Percentiles rank a stretch among this genome's conserved stretches.
phyloP scores from a whole-genome alignment of 1,140 invertebrate species.

The Amphibalanus amphitrite region DNA sequence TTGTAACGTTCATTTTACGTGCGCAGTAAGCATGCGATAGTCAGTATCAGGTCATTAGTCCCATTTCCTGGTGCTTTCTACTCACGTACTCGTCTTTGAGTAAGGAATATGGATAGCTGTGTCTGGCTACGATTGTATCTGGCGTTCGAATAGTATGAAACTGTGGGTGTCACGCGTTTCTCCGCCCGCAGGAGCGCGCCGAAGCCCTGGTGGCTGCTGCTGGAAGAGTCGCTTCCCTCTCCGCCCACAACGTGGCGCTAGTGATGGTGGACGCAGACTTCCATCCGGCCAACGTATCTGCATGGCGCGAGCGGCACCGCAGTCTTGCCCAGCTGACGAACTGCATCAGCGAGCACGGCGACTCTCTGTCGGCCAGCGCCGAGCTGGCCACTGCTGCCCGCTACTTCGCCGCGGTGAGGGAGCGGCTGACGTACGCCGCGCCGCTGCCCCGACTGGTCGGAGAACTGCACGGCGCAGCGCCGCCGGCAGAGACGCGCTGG shows the following conservation, averaged over 20 bases:
- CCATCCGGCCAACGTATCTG: constrained; percentile 44
- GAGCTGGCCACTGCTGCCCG: constrained; percentile 74
- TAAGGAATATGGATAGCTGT: too few relatives aligned
- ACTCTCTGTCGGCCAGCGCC: constrained; percentile 46
- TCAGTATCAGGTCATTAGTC: too few relatives aligned
- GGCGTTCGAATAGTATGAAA: too few relatives aligned
- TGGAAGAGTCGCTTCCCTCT: constrained; percentile 64
- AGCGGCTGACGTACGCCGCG: constrained; percentile 18
- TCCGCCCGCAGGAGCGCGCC: constrained; percentile 45
- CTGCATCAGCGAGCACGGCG: constrained; percentile 51
- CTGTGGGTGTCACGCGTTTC: too few relatives aligned
- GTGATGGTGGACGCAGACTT: constrained; percentile 86
- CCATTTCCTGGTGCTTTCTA: too few relatives aligned
- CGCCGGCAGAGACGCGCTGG: constrained; percentile 76
- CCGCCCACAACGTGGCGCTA: constrained; percentile 71
- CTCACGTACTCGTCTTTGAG: too few relatives aligned
- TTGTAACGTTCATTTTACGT: too few relatives aligned
- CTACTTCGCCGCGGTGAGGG: constrained; percentile 58
- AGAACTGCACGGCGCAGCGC: constrained; percentile 82
- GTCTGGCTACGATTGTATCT: too few relatives aligned
- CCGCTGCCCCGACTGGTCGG: constrained; percentile 64
- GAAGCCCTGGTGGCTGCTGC: constrained; percentile 72
- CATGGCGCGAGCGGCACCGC: constrained; percentile 81
- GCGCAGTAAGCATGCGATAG: too few relatives aligned
- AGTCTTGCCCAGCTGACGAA: constrained; percentile 77